Evolutionary conservation across 1,140 invertebrate genomes (phyloP).

Genomic region (Octopus sinensis): DNA sequence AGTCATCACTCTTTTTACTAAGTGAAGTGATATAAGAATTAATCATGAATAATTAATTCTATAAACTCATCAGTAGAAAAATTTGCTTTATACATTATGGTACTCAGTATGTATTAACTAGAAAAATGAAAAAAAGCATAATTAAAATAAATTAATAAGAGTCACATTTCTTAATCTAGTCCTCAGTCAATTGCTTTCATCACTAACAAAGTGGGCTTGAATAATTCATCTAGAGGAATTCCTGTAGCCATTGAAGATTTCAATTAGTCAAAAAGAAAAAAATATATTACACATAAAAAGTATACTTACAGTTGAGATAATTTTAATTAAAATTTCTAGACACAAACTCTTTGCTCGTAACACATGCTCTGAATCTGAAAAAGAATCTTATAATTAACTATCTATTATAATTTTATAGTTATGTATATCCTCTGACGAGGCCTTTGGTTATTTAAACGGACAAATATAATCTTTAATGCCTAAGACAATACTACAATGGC

Average conservation of each 20-base stretch:
- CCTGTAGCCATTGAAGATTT: too few species aligned
- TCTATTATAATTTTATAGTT: neutral
- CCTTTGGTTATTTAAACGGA: neutral
- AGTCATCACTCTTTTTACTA: neutral
- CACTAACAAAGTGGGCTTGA: too few species aligned
- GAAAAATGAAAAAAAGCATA: too few species aligned
- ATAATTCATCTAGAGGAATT: too few species aligned
- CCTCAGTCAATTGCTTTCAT: too few species aligned
- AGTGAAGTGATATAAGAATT: neutral
- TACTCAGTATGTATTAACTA: too few species aligned
- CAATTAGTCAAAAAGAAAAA: too few species aligned
- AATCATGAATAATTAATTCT: too few species aligned
- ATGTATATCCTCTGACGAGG: neutral
- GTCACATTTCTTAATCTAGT: too few species aligned
- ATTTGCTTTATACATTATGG: too few species aligned
- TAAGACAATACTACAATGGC: neutral
- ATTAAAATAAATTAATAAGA: too few species aligned
- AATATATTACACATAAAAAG: neutral
- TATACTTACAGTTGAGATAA: conserved; percentile 44
- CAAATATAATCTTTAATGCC: neutral
- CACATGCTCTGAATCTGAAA: conserved; percentile 36
- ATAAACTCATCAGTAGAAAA: too few species aligned
- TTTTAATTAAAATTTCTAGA: conserved; percentile 47
- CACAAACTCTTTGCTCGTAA: conserved; percentile 48
- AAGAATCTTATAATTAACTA: neutral